phyloP scores from a whole-genome alignment of 2,888 invertebrate species.

The Andrena chrysosceles region DNA sequence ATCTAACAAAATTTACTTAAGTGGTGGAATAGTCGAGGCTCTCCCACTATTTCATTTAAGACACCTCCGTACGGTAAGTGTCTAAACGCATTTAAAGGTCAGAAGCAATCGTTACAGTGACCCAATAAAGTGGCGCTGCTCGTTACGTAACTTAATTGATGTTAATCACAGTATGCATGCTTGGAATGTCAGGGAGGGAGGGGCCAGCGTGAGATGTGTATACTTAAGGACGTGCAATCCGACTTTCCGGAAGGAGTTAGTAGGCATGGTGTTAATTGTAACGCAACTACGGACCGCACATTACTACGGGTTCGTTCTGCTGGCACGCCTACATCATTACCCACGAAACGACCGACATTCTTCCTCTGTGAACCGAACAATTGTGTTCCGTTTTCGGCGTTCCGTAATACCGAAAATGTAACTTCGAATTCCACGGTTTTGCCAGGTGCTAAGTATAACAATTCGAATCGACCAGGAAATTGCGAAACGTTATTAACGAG shows the following conservation, averaged over 20 bases:
- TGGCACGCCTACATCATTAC: constrained; percentile 73
- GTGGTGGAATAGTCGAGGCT: too few species aligned
- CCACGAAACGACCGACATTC: constrained; percentile 72
- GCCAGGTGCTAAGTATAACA: neutral
- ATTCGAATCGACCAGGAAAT: constrained; percentile 11
- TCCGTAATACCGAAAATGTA: constrained; percentile 49
- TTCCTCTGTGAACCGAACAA: constrained; percentile 70
- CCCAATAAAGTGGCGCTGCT: neutral
- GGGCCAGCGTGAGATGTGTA: constrained; percentile 10
- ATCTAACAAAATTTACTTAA: too few species aligned
- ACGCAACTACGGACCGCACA: constrained; percentile 57
- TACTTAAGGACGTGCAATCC: constrained; percentile 31
- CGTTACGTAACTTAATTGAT: constrained; percentile 34
- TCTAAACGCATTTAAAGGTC: neutral
- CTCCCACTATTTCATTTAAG: too few species aligned
- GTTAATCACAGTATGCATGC: constrained; percentile 15
- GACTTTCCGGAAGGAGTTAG: constrained; percentile 56
- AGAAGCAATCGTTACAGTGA: constrained; percentile 3
- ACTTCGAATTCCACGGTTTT: constrained; percentile 16
- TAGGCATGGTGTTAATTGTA: constrained; percentile 64
- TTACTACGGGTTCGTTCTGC: constrained; percentile 44
- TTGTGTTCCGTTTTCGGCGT: constrained; percentile 73
- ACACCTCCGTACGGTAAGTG: too few species aligned
- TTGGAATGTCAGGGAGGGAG: neutral
- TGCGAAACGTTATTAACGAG: constrained; percentile 18